phyloP scores from a whole-genome alignment of 2,113 vertebrate species.

The Cygnus atratus region DNA sequence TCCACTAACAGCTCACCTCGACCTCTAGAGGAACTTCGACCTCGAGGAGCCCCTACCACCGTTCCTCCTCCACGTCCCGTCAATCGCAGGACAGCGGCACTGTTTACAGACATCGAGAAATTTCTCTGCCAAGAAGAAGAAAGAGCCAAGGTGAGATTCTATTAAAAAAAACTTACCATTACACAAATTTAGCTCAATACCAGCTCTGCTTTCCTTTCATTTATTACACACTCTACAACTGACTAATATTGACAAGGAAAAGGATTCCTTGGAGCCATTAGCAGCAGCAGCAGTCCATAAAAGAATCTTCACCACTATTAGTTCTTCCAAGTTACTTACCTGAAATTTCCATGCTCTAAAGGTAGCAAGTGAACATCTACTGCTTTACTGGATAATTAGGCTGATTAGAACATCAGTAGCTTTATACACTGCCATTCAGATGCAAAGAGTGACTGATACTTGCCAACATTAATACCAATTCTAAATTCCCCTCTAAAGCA shows the following conservation, averaged over 20 bases:
- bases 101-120: constrained; percentile 99
- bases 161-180: background rate
- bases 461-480: background rate
- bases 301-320: background rate
- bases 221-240: background rate
- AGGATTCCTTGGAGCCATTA: accelerated
- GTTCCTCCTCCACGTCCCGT: constrained; percentile 89
- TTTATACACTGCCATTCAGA: background rate
- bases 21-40: constrained; percentile 97
- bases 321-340: background rate
- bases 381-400: background rate
- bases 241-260: background rate
- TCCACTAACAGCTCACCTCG: constrained; percentile 84
- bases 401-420: background rate
- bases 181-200: background rate
- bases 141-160: background rate
- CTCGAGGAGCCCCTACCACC: constrained; percentile 91
- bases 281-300: background rate
- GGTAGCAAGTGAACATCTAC: background rate
- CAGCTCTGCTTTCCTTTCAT: background rate
- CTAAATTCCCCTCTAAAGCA: background rate
- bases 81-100: constrained; percentile 93
- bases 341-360: background rate
- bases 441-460: background rate
- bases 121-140: constrained; percentile 88